Percentiles rank a stretch among this genome's conserved stretches.
Conservation (phyloP, 1,140 invertebrate genomes). For the Drosophila pruinosa region DNA sequence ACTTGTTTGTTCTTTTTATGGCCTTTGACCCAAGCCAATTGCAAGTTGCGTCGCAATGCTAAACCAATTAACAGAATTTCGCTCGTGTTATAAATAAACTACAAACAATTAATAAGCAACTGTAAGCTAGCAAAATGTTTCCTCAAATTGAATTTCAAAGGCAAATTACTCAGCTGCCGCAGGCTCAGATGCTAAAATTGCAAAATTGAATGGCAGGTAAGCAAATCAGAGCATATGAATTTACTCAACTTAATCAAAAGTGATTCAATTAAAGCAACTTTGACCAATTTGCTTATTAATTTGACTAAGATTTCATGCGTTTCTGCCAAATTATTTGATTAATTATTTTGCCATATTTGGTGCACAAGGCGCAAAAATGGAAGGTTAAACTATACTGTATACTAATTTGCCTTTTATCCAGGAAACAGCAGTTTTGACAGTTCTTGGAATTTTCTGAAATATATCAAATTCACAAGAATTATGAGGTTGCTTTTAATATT, state of each 20-base stretch:
- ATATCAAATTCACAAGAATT: neutral
- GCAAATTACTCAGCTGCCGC: slow-evolving; percentile 5
- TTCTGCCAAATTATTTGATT: neutral
- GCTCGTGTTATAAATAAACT: slow-evolving; percentile 54
- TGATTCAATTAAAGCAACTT: neutral
- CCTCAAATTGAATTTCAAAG: slow-evolving; percentile 41
- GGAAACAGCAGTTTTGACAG: neutral
- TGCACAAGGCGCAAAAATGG: neutral
- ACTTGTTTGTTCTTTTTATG: neutral
- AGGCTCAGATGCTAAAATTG: neutral
- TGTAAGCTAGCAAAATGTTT: slow-evolving; percentile 39
- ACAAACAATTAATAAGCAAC: slow-evolving; percentile 51
- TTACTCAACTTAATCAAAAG: neutral
- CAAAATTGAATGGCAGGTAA: slow-evolving; percentile 30
- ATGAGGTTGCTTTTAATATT: neutral
- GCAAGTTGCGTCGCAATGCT: neutral
- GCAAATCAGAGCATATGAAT: neutral
- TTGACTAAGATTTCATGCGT: neutral
- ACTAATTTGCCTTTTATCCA: neutral
- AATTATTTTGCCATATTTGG: neutral
- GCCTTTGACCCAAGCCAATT: neutral
- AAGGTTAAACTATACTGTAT: neutral
- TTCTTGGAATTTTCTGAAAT: neutral
- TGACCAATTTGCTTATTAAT: neutral
- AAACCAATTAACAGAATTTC: slow-evolving; percentile 53